Conservation (phyloP, 2,797 vertebrate genomes). For the Diplodus puntazzo region DNA sequence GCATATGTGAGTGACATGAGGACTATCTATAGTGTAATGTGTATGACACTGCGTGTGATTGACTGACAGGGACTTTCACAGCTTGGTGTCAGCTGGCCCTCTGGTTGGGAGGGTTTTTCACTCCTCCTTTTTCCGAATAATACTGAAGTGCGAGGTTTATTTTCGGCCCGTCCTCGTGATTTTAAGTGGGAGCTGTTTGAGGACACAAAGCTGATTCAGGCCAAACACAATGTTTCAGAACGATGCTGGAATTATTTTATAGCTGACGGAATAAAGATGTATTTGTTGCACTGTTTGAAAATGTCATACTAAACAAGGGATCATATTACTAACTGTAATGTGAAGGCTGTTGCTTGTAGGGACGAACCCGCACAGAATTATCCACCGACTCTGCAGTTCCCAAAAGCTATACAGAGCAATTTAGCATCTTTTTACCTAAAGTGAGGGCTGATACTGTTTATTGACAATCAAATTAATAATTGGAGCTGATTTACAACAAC, state of each 20-base stretch:
- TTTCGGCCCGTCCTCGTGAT: background rate
- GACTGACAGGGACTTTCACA: constrained; percentile 52
- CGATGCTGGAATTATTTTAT: background rate
- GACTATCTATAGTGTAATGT: constrained; percentile 48
- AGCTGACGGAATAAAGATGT: background rate
- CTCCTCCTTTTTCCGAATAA: constrained; percentile 3
- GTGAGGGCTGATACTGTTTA: too few relatives aligned
- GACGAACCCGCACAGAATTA: background rate
- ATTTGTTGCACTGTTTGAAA: background rate
- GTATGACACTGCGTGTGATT: constrained; percentile 51
- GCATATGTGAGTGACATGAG: constrained; percentile 64
- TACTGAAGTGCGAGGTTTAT: constrained; percentile 12
- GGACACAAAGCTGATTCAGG: background rate
- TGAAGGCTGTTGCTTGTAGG: background rate
- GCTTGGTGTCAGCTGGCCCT: constrained; percentile 35
- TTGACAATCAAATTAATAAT: too few relatives aligned
- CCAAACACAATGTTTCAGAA: background rate
- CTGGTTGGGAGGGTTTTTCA: constrained; percentile 20
- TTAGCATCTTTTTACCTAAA: background rate
- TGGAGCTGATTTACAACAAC: too few relatives aligned
- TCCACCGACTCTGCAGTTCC: background rate
- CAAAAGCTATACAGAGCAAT: background rate
- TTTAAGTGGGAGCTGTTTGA: background rate
- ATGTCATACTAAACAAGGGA: background rate
- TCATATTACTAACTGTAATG: background rate